Evolutionary conservation across 1,140 invertebrate species (phyloP).

Genomic region (Drosophila persimilis): DNA sequence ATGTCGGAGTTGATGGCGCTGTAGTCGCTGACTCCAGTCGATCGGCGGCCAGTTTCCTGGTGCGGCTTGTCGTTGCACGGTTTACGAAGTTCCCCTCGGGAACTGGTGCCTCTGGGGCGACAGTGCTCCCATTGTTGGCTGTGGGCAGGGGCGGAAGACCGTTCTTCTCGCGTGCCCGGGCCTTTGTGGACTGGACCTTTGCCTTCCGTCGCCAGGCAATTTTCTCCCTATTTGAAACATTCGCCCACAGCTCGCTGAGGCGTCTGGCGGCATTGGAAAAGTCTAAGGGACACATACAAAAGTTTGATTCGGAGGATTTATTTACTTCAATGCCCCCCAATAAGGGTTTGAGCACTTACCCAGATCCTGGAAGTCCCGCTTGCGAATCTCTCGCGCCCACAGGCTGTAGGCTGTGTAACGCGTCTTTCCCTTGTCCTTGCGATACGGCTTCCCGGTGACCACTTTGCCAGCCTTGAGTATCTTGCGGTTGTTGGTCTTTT

Average conservation of each 20-base stretch:
- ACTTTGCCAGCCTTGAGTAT: conserved; percentile 88
- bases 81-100: conserved; percentile 60
- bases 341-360: conserved; percentile 39
- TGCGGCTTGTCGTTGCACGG: conserved; percentile 74
- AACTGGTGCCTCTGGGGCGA: neutral
- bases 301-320: neutral
- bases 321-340: too few species aligned
- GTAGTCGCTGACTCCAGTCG: conserved; percentile 34
- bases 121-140: conserved; percentile 40
- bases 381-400: conserved; percentile 92
- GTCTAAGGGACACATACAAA: conserved; percentile 83
- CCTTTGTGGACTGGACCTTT: conserved; percentile 83
- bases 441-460: conserved; percentile 87
- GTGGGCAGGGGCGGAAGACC: neutral
- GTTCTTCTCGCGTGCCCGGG: conserved; percentile 52
- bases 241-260: conserved; percentile 93
- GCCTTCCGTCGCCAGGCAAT: conserved; percentile 85
- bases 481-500: conserved; percentile 90
- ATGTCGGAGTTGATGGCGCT: neutral
- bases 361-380: conserved; percentile 87
- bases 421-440: conserved; percentile 89
- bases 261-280: conserved; percentile 91
- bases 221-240: conserved; percentile 85
- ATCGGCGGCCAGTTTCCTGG: conserved; percentile 71
- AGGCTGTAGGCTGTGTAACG: conserved; percentile 94